These are phyloP conservation scores for Hydroisotoma schaefferi DNA, from an alignment of 2,888 invertebrate genomes.

Conservation along the genomic window DNA sequence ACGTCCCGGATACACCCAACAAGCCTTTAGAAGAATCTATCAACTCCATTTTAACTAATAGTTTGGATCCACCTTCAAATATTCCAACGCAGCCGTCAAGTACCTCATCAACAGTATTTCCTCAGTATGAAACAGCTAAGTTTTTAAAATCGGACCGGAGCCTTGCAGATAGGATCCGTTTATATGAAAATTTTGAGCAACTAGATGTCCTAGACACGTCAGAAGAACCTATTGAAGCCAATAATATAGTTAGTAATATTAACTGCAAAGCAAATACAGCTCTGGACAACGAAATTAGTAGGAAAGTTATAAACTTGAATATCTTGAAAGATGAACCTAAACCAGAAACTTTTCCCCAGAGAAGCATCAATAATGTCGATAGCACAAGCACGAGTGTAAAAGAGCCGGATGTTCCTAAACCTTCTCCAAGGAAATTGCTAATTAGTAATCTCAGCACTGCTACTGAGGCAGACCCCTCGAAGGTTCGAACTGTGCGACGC, in stretches of 20 bases:
- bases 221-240: not conserved
- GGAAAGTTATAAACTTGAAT: too few species aligned
- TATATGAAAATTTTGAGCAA: constrained; percentile 2
- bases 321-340: too few species aligned
- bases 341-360: not conserved
- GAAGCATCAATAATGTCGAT: not conserved
- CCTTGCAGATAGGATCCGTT: not conserved
- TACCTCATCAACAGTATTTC: too few species aligned
- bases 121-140: not conserved
- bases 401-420: not conserved
- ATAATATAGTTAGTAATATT: not conserved
- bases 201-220: not conserved
- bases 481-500: constrained; percentile 45
- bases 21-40: too few species aligned
- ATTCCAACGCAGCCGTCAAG: too few species aligned
- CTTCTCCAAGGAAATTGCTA: not conserved
- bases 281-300: too few species aligned
- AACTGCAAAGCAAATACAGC: too few species aligned
- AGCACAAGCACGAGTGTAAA: not conserved
- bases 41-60: too few species aligned
- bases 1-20: not conserved
- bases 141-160: not conserved
- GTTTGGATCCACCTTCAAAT: too few species aligned
- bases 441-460: not conserved
- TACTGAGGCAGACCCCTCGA: constrained; percentile 27